Evolutionary conservation across 1,140 invertebrate genomes (phyloP).

Genomic region (Temnothorax nylanderi): DNA sequence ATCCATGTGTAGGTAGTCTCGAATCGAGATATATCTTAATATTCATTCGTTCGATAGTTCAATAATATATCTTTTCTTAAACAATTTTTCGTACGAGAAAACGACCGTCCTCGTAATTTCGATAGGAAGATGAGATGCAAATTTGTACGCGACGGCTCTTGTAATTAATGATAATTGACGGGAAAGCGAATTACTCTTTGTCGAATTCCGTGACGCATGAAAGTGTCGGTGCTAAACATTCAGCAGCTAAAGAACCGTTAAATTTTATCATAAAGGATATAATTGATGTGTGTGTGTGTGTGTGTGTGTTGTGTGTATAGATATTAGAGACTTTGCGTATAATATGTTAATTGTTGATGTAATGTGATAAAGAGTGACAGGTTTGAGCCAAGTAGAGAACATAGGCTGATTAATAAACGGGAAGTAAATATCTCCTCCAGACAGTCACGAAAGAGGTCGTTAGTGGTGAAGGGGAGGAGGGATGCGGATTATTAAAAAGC

Average conservation of each 20-base stretch:
- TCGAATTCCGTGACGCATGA: constrained; percentile 7
- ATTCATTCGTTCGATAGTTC: background rate
- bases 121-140: background rate
- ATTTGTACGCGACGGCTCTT: constrained; percentile 6
- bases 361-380: constrained; percentile 76
- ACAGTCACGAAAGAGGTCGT: constrained; percentile 87
- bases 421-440: constrained; percentile 83
- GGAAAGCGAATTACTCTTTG: background rate
- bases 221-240: constrained; percentile 50
- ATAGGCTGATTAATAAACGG: constrained; percentile 75
- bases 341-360: constrained; percentile 34
- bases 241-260: background rate
- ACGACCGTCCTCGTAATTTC: background rate
- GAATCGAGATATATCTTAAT: background rate
- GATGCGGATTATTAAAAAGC: constrained; percentile 67
- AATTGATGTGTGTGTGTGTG: background rate
- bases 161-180: background rate
- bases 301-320: no score
- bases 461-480: constrained; percentile 75
- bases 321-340: background rate
- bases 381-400: constrained; percentile 82
- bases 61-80: background rate
- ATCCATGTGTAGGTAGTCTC: background rate
- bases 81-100: background rate
- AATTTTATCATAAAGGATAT: background rate